A percentile compares a stretch with the other conserved stretches of the same genome.
phyloP scores from a whole-genome alignment of 1,140 invertebrate species.

The Magallana gigas region DNA sequence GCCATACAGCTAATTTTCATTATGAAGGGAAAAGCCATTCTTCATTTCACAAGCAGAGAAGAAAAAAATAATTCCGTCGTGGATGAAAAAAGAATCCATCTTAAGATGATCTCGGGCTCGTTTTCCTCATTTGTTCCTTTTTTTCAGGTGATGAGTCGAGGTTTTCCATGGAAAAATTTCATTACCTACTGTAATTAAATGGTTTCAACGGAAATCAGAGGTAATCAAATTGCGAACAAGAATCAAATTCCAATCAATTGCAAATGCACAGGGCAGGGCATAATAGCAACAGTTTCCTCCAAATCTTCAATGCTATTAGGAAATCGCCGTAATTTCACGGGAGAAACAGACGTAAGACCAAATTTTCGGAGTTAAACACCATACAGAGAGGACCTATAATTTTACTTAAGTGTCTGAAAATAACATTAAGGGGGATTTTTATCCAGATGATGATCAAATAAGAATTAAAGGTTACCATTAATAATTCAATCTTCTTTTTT shows the following conservation, averaged over 20 bases:
- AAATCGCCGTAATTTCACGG: neutral
- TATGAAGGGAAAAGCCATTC: slow-evolving; percentile 28
- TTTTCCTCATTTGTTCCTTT: slow-evolving; percentile 25
- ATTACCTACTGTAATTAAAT: slow-evolving; percentile 35
- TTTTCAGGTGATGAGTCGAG: neutral
- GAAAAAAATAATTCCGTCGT: neutral
- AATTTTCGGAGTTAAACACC: slow-evolving; percentile 25
- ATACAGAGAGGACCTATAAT: neutral
- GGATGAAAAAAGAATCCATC: slow-evolving; percentile 11
- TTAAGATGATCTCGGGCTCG: neutral
- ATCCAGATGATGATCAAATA: neutral
- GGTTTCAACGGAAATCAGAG: slow-evolving; percentile 27
- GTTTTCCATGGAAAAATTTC: slow-evolving; percentile 36
- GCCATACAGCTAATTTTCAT: slow-evolving; percentile 9
- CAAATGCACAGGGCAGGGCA: slow-evolving; percentile 2
- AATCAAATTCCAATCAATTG: slow-evolving; percentile 19
- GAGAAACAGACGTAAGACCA: slow-evolving; percentile 20
- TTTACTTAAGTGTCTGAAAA: slow-evolving; percentile 16
- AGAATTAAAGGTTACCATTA: neutral
- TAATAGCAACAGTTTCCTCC: slow-evolving; percentile 20
- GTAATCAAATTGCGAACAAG: neutral
- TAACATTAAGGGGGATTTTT: neutral
- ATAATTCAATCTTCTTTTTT: neutral
- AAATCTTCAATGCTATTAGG: neutral
- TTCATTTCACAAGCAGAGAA: neutral